Conservation (phyloP, 2,888 invertebrate genomes). For the Zhengitettix transpicula region DNA sequence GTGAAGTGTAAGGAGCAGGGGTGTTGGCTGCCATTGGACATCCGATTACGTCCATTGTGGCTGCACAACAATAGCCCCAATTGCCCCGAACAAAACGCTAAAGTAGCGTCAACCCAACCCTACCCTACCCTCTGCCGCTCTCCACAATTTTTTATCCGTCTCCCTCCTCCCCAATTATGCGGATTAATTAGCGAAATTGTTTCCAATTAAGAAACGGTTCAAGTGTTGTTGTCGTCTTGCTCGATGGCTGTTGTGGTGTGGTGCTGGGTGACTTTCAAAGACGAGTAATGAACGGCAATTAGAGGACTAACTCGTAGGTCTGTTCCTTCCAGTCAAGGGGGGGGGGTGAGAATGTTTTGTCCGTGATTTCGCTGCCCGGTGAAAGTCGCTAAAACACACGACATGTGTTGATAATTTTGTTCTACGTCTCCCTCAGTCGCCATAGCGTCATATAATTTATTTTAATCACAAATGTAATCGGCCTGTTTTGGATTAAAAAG, state of each 20-base stretch:
- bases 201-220: constrained; percentile 38
- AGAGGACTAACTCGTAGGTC: not conserved
- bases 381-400: too few relatives aligned
- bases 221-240: constrained; percentile 14
- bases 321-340: too few relatives aligned
- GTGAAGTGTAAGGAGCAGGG: not conserved
- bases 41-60: constrained; percentile 32
- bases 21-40: constrained; percentile 16
- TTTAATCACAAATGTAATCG: too few relatives aligned
- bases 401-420: too few relatives aligned
- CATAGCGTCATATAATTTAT: too few relatives aligned
- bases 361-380: too few relatives aligned
- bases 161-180: constrained; percentile 10
- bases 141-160: not conserved
- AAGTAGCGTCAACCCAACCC: constrained; percentile 18
- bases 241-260: too few relatives aligned
- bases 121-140: not conserved
- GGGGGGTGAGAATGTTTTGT: too few relatives aligned
- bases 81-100: constrained; percentile 32
- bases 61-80: constrained; percentile 29
- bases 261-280: not conserved
- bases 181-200: constrained; percentile 27
- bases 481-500: too few relatives aligned
- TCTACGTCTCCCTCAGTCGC: too few relatives aligned
- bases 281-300: constrained; percentile 2